Evolutionary conservation across 2,888 invertebrate species (phyloP), one percentile per base, ranked within the genome.

Genomic region (Limnephilus marmoratus): DNA sequence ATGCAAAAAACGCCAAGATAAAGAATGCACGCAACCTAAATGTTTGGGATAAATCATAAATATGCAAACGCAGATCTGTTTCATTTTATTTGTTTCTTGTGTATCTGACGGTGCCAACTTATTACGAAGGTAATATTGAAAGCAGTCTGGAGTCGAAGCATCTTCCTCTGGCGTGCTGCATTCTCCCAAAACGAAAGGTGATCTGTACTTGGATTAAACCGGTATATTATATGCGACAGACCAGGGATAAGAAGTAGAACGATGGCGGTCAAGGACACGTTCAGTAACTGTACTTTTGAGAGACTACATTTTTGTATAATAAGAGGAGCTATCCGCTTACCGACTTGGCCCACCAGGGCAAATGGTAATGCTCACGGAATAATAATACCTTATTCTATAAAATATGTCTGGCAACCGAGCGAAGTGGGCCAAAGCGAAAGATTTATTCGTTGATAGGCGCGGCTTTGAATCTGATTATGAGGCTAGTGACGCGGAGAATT

Each of bases 191-290:
- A 86, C 15, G 86, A 86, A 86, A 86, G 86, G 45, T 45, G 45
- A 86, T 80, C 80, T 91, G 85, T 45, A 45, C 90, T 85, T 34
- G 91, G 81, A 90, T 91, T 81, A 91, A 91, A 91, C 91, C 91
- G 91, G 91, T 91, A 91, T 91, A 68, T 89, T 41, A 91, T 85
- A 81, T 68, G 85, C 91, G 37, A 90, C 68, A 53, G 89, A 53
- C 68, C 85, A 49, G 85, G 91, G 91, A 91, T 90, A 41, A 90
- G 80, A 91, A 91, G 91, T 91, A 85, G 88, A 85, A 34, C 91
- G 85, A 45, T 90, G 91, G 29, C 91, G 91, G 91, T 91, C 91
- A 91, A 91, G 91, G 91, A 91, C 91, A 90, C 83, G 90, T 37
- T 31, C 82, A 45, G 88, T 91, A 53, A 91, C 91, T 90, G 91